A percentile compares a stretch with the other conserved stretches of the same genome.
Conservation (phyloP, 2,888 invertebrate genomes). For the Fragum whitleyi region DNA sequence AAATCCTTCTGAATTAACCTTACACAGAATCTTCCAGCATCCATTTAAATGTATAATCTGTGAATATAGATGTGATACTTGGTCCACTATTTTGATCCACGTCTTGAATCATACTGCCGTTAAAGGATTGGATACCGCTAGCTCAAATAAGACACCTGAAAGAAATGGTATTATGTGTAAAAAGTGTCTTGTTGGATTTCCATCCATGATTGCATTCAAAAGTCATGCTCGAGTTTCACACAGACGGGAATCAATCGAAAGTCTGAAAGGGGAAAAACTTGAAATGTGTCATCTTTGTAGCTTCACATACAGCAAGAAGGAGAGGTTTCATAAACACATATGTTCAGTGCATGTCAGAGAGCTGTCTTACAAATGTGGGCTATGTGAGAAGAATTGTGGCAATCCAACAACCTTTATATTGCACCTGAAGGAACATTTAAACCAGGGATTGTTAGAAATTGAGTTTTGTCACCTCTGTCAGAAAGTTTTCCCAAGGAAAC, state of each 20-base stretch:
- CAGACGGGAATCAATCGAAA: background rate
- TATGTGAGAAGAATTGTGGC: background rate
- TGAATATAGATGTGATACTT: conserved; percentile 1
- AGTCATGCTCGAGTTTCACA: conserved; percentile 14
- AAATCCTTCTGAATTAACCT: background rate
- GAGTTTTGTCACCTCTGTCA: conserved; percentile 29
- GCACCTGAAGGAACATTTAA: conserved; percentile 2
- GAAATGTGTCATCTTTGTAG: conserved; percentile 18
- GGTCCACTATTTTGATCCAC: background rate
- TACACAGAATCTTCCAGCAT: conserved; percentile 27
- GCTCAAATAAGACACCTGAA: too few species aligned
- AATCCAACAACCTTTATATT: background rate
- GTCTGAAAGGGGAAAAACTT: background rate
- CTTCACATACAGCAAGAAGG: background rate
- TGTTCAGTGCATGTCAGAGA: background rate
- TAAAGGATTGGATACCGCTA: too few species aligned
- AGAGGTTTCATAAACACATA: conserved; percentile 2
- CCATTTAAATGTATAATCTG: conserved; percentile 11
- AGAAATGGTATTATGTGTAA: conserved; percentile 4
- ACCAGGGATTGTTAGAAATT: background rate
- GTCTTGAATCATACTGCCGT: background rate
- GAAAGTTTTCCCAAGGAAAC: conserved; percentile 10
- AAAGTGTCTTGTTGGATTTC: conserved; percentile 27
- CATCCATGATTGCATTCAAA: conserved; percentile 3
- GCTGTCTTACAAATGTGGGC: conserved; percentile 13